Percentiles rank a stretch among this genome's conserved stretches.
Conservation (phyloP, 2,888 invertebrate species). For the Drosophila kambysellisi region DNA sequence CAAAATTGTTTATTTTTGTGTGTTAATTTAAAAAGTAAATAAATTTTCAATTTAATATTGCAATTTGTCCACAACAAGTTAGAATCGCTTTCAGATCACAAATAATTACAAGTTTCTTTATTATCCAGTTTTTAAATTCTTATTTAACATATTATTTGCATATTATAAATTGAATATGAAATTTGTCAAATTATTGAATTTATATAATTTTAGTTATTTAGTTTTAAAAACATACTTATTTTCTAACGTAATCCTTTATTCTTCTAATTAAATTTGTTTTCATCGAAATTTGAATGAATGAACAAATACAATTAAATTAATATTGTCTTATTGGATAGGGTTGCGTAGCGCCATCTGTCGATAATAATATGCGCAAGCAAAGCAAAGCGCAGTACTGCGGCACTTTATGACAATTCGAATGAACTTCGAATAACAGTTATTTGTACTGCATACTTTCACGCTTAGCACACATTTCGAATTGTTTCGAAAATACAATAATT, state of each 20-base stretch:
- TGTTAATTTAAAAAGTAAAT: background rate
- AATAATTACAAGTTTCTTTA: background rate
- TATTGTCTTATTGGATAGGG: background rate
- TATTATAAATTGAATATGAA: background rate
- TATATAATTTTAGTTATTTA: background rate
- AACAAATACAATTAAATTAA: background rate
- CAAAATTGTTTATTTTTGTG: background rate
- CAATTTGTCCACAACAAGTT: background rate
- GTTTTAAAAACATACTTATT: background rate
- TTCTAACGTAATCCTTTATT: background rate
- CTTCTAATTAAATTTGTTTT: background rate
- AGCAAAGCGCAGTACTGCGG: background rate
- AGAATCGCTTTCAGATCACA: background rate
- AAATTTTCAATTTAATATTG: background rate
- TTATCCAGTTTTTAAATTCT: background rate
- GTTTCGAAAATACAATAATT: background rate
- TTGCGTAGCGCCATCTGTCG: constrained; percentile 8
- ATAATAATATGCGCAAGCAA: background rate
- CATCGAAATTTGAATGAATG: background rate
- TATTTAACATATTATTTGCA: background rate
- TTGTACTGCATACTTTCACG: constrained; percentile 30
- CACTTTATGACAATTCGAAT: background rate
- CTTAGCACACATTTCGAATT: background rate
- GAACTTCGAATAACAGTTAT: background rate
- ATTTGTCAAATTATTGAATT: background rate